These are phyloP conservation scores for Drosophila triauraria DNA, from an alignment of 1,140 invertebrate species.

Conservation along the genomic window DNA sequence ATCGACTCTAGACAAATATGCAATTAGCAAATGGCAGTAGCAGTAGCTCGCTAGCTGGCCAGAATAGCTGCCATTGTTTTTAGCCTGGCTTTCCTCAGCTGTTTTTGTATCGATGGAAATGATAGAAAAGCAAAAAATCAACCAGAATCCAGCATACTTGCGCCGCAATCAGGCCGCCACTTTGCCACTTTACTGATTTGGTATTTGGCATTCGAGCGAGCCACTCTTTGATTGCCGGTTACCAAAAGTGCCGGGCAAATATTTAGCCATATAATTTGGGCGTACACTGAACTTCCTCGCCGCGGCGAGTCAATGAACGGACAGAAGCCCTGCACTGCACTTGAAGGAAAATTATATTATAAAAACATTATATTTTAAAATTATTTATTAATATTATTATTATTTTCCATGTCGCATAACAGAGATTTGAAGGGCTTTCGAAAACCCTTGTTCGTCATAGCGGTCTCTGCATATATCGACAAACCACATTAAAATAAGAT, in stretches of 20 bases:
- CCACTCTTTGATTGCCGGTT: constrained; percentile 67
- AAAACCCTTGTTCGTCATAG: too few relatives aligned
- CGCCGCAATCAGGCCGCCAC: constrained; percentile 56
- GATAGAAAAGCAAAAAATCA: constrained; percentile 54
- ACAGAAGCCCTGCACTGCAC: constrained; percentile 28
- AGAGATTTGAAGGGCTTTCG: too few relatives aligned
- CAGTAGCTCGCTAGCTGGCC: constrained; percentile 41
- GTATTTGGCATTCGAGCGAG: constrained; percentile 53
- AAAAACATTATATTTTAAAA: background rate
- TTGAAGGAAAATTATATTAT: constrained; percentile 10
- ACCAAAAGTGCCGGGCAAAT: constrained; percentile 75
- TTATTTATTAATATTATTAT: background rate
- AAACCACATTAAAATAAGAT: too few relatives aligned
- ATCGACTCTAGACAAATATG: constrained; percentile 73
- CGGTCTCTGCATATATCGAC: too few relatives aligned
- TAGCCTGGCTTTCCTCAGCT: constrained; percentile 36
- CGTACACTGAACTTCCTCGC: constrained; percentile 34
- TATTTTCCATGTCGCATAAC: too few relatives aligned
- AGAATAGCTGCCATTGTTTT: constrained; percentile 27
- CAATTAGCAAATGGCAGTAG: constrained; percentile 58
- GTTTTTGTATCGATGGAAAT: constrained; percentile 70
- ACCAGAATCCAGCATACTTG: constrained; percentile 44
- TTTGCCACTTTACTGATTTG: constrained; percentile 67
- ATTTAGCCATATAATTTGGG: constrained; percentile 79
- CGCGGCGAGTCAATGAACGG: constrained; percentile 62